phyloP scores from a whole-genome alignment of 2,888 invertebrate genomes.

The Melieria omissa region DNA sequence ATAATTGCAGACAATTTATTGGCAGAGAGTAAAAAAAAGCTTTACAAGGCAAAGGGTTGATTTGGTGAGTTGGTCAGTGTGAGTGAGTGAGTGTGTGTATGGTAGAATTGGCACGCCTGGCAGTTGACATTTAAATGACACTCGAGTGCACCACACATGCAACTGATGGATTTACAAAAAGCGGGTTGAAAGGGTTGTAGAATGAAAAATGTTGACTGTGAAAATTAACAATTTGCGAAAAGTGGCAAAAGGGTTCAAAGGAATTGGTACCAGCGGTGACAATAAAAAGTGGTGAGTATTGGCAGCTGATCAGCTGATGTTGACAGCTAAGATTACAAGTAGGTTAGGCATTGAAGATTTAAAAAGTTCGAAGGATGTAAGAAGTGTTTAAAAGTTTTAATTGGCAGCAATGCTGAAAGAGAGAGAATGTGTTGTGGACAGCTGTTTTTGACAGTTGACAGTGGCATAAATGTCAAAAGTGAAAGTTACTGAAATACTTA shows the following conservation, averaged over 20 bases:
- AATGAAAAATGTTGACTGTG: constrained; percentile 25
- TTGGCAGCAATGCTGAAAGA: not conserved
- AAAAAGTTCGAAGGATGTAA: not conserved
- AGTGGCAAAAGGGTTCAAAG: not conserved
- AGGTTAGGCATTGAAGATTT: no score
- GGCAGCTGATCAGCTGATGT: no score
- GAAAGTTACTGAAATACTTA: no score
- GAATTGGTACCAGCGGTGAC: not conserved
- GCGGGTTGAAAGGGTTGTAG: not conserved
- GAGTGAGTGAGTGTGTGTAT: no score
- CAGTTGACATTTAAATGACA: constrained; percentile 19
- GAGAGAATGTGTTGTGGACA: no score
- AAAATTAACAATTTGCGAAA: constrained; percentile 8
- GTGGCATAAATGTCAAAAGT: no score
- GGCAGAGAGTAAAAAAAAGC: not conserved
- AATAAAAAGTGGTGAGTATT: no score
- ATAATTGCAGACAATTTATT: not conserved
- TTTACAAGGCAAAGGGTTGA: no score
- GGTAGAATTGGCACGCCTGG: not conserved
- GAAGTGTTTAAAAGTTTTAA: not conserved
- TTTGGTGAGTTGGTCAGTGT: no score
- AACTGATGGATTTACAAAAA: not conserved
- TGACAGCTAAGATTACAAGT: no score
- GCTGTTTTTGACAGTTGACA: no score
- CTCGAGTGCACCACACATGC: not conserved